These are phyloP conservation scores for Denticeps clupeoides DNA, from an alignment of 2,797 vertebrate genomes.

Conservation along the genomic window DNA sequence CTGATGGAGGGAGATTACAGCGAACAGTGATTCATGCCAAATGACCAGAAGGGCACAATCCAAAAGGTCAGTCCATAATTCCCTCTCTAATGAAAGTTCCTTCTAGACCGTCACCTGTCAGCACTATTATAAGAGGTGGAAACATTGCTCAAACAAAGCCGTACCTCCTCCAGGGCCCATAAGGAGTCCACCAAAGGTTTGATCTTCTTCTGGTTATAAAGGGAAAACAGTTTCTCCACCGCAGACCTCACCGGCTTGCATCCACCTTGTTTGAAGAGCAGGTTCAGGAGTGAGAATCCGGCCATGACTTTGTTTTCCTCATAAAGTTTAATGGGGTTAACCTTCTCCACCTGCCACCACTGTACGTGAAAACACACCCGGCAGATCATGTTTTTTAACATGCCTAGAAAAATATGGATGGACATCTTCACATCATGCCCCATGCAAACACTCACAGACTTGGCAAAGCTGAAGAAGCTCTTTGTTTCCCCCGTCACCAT, in stretches of 20 bases:
- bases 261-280: constrained; percentile 91
- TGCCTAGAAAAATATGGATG: neutral
- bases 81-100: neutral
- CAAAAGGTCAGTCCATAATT: neutral
- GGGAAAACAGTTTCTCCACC: constrained; percentile 77
- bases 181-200: constrained; percentile 91
- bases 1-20: constrained; percentile 31
- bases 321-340: constrained; percentile 97
- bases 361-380: constrained; percentile 35
- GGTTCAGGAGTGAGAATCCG: constrained; percentile 90
- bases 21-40: constrained; percentile 24
- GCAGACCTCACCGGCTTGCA: constrained; percentile 65
- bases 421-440: no score
- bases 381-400: neutral
- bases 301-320: constrained; percentile 98
- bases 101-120: neutral
- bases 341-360: constrained; percentile 99
- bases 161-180: constrained; percentile 98
- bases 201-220: constrained; percentile 87
- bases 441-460: constrained; percentile 76
- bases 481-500: constrained; percentile 99
- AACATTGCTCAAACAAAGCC: no score
- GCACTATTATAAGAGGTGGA: neutral
- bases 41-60: neutral
- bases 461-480: constrained; percentile 99